Evolutionary conservation across 2,113 vertebrate species (phyloP).

Genomic region (Plotosus lineatus): DNA sequence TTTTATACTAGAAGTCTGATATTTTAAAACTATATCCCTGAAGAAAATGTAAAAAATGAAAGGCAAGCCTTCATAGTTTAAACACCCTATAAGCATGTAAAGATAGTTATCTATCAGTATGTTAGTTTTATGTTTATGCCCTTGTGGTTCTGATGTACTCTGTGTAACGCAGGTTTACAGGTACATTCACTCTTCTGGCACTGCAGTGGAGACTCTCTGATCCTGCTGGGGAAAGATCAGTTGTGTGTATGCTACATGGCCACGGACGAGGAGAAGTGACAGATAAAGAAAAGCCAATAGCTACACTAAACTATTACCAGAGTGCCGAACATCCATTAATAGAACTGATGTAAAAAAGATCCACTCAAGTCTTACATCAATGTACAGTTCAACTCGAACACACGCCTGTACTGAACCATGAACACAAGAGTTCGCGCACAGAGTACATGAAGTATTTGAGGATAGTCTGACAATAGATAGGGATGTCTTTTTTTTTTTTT

Average conservation of each 20-base stretch:
- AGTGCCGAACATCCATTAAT: background rate
- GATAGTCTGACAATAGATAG: no score
- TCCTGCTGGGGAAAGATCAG: constrained; percentile 85
- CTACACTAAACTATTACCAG: background rate
- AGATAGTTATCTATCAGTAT: background rate
- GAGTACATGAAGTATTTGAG: background rate
- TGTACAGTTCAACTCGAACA: background rate
- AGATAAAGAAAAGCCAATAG: background rate
- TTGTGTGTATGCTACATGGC: constrained; percentile 92
- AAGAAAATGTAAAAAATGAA: background rate
- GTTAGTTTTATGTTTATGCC: background rate
- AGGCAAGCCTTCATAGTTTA: no score
- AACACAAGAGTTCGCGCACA: background rate
- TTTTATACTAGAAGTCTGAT: background rate
- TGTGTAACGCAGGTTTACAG: constrained; percentile 71
- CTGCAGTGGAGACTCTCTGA: constrained; percentile 76
- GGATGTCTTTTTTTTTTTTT: no score
- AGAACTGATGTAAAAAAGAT: background rate
- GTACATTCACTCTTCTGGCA: constrained; percentile 85
- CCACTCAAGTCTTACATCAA: background rate
- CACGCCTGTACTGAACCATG: background rate
- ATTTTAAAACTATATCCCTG: background rate
- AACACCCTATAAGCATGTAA: no score
- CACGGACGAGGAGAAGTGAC: constrained; percentile 59
- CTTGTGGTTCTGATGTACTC: background rate